These are phyloP conservation scores for Pangasianodon gigas DNA, from an alignment of 2,113 vertebrate genomes.

Conservation along the genomic window DNA sequence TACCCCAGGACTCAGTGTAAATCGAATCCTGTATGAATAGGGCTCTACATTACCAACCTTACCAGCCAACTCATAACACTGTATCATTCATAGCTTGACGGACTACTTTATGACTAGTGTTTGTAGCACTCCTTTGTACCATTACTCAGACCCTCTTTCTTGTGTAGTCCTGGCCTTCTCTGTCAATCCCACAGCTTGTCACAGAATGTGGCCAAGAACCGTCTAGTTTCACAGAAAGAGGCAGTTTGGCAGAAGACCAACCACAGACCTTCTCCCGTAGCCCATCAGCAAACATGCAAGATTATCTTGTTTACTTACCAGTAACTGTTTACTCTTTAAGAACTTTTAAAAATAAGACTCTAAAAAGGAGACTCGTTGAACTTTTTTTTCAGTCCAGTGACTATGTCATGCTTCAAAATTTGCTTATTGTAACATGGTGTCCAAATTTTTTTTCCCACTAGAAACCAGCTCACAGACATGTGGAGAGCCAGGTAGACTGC, in stretches of 20 bases:
- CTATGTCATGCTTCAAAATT: too few species aligned
- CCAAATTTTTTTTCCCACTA: neutral
- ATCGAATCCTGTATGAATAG: neutral
- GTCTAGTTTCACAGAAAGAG: neutral
- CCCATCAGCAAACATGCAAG: neutral
- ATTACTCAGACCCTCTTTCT: neutral
- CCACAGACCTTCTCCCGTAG: neutral
- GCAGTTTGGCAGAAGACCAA: neutral
- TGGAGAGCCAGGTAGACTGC: neutral
- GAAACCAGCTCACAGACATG: neutral
- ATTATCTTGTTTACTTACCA: neutral
- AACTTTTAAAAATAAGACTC: neutral
- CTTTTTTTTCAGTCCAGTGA: neutral
- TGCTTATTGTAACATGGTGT: neutral
- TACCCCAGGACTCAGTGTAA: neutral
- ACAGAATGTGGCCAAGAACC: neutral
- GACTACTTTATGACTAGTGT: neutral
- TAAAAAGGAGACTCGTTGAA: neutral
- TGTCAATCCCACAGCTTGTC: conserved; percentile 12
- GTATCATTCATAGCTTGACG: neutral
- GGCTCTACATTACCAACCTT: neutral
- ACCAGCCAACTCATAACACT: too few species aligned
- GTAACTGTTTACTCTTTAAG: neutral
- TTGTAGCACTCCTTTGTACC: neutral
- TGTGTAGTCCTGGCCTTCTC: neutral